Conservation (phyloP, 2,797 vertebrate species). For the Pseudochaenichthys georgianus region DNA sequence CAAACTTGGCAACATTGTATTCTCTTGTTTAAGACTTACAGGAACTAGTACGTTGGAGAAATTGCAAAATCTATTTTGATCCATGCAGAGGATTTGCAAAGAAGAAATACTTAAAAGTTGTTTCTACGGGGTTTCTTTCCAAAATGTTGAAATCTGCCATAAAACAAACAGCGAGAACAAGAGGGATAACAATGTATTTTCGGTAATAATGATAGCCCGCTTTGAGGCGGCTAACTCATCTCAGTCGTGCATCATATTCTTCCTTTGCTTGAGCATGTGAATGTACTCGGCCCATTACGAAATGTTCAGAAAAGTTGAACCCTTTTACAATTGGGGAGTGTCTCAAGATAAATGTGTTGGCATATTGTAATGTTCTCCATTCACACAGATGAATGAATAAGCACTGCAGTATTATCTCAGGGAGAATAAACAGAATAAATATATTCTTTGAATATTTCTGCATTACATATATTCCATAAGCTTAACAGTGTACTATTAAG, state of each 20-base stretch:
- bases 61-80: background rate
- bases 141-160: background rate
- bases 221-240: background rate
- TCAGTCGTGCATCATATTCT: slow-evolving; percentile 5
- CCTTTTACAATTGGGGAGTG: background rate
- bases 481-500: slow-evolving; percentile 34
- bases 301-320: background rate
- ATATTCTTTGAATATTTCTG: slow-evolving; percentile 24
- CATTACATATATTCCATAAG: slow-evolving; percentile 24
- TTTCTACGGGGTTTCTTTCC: background rate
- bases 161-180: background rate
- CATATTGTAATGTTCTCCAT: slow-evolving; percentile 16
- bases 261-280: slow-evolving; percentile 11
- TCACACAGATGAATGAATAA: slow-evolving; percentile 1
- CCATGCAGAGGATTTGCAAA: slow-evolving; percentile 8
- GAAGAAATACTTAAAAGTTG: background rate
- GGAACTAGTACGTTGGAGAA: background rate
- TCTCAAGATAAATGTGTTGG: background rate
- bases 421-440: slow-evolving; percentile 44
- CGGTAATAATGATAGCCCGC: background rate
- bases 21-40: background rate
- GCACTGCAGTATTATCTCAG: slow-evolving; percentile 26
- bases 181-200: background rate
- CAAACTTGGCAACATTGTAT: background rate
- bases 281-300: slow-evolving; percentile 1